phyloP scores from a whole-genome alignment of 2,113 vertebrate species.

The Crotalus horridus region DNA sequence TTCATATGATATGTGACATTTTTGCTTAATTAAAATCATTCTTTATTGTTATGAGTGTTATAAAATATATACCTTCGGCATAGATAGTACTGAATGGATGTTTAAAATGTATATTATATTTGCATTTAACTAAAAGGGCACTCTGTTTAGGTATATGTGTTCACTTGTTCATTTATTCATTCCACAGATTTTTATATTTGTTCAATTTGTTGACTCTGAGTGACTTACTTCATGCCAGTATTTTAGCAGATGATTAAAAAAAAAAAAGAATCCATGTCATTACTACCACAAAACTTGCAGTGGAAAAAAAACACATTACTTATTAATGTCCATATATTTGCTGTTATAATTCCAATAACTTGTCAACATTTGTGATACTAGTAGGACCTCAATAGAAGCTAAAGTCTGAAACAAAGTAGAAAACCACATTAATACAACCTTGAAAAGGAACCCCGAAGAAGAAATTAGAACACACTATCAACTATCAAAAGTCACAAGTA shows the following conservation, averaged over 20 bases:
- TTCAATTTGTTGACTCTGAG: not conserved
- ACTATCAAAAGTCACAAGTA: not conserved
- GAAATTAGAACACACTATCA: not conserved
- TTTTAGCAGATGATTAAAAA: not conserved
- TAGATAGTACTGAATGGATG: not conserved
- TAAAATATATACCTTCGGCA: not conserved
- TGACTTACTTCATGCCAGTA: not conserved
- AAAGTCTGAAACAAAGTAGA: not conserved
- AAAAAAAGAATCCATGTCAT: not conserved
- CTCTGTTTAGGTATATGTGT: not conserved
- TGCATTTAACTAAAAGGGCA: not conserved
- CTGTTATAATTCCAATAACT: not conserved
- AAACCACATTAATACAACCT: not conserved
- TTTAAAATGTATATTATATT: not conserved
- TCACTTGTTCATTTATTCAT: not conserved
- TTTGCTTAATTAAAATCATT: not conserved
- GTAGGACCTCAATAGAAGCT: not conserved
- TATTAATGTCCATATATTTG: not conserved
- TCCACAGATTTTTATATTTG: not conserved
- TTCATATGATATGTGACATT: not conserved
- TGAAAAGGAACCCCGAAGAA: not conserved
- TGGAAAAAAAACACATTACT: not conserved
- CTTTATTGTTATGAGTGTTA: not conserved
- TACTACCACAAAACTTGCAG: not conserved
- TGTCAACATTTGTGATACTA: not conserved